Base-by-base conservation (phyloP, 1,140 invertebrate species). In the Drosophila virilis region DNA sequence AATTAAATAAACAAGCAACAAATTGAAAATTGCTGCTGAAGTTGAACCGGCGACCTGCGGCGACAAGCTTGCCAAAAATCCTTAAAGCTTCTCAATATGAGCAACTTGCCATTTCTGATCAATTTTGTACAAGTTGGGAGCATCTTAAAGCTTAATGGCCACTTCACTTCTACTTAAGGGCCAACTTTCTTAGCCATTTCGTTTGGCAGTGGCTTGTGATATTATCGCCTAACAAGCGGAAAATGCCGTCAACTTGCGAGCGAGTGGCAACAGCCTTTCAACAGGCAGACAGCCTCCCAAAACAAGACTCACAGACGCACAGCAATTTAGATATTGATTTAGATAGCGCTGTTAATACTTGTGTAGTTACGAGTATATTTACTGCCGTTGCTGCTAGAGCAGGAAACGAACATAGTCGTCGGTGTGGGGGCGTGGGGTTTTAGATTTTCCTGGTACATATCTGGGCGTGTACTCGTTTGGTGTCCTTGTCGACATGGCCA, bases 251-350 rank as follows among this genome's bases (percentile, higher is more conserved):
- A 67, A 67, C 43, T 35, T 54, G 10, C 17, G 62, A 42, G 51
- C 61, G 33, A 64, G 38, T 42, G 40, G 43, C 57, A 73, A 55
- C 51, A 54, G 37, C 50, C 37, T 64, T 64, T 42, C 12, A 59
- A 15, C 35, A 43, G 32, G 52, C 40, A 46, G 51, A n/a, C 12
- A 40, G 50, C 74, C 50, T 37, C 52, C 62, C 52, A 52, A 76
- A 57, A 62, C 59, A 65, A 65, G 76, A 55, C 58, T 68, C 64
- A 59, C 78, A 69, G 55, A 66, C 54, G 71, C 65, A 71, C 46
- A 71, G 77, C 77, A 75, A 80, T 80, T 80, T 80, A 80, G 77
- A 75, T 75, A 80, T 80, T 80, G 78, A 80, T 80, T 80, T 80
- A 71, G 77, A 80, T 75, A 80, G 77, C 71, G 60, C 46, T 69